Percentiles rank a stretch among this genome's conserved stretches.
Evolutionary conservation across 2,797 vertebrate species (phyloP).

Genomic region (Clamator glandarius): DNA sequence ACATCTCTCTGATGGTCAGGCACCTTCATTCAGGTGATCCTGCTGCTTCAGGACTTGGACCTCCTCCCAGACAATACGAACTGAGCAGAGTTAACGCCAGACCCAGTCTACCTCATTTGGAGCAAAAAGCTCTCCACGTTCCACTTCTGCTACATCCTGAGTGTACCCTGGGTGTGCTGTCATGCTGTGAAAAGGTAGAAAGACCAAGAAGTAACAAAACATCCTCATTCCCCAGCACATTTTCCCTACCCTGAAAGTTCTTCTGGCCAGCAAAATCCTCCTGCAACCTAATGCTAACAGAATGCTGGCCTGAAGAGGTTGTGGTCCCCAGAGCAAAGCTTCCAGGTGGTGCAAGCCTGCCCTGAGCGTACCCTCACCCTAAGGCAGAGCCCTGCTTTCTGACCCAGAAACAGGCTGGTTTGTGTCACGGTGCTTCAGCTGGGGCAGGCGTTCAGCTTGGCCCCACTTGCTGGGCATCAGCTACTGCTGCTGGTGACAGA

Average conservation of each 20-base stretch:
- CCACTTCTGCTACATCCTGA: not conserved
- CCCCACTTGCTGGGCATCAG: not conserved
- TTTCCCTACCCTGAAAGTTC: not conserved
- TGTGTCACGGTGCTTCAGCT: not conserved
- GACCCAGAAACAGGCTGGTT: not conserved
- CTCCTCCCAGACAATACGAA: not conserved
- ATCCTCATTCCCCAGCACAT: not conserved
- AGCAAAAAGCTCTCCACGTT: not conserved
- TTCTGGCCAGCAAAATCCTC: not conserved
- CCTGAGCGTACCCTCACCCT: not conserved
- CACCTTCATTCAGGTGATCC: not conserved
- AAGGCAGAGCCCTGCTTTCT: not conserved
- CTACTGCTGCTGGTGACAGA: slow-evolving; percentile 6
- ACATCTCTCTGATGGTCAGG: rapidly evolving
- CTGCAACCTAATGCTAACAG: not conserved
- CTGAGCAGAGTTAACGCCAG: not conserved
- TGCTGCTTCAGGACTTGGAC: not conserved
- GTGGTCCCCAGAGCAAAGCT: not conserved
- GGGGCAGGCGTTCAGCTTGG: not conserved
- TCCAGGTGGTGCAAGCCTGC: not conserved
- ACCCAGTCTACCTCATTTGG: rapidly evolving
- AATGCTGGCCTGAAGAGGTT: rapidly evolving
- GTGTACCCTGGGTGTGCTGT: rapidly evolving
- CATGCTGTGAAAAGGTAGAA: not conserved
- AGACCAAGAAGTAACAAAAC: rapidly evolving